Evolutionary conservation across 2,888 invertebrate genomes (phyloP).

Genomic region (Alviniconcha strummeri): DNA sequence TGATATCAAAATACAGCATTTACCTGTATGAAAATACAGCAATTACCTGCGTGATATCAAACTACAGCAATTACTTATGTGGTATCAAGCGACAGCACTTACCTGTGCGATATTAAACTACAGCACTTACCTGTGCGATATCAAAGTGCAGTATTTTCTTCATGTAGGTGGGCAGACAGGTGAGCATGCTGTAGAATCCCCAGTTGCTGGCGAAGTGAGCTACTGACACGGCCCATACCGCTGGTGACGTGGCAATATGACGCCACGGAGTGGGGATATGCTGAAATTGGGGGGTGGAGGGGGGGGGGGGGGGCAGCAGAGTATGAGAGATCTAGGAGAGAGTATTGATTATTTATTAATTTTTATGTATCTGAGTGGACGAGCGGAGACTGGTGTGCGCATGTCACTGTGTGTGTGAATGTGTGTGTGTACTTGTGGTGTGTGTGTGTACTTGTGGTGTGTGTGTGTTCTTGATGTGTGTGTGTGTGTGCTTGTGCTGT

Average conservation of each 20-base stretch:
- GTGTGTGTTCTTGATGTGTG: background rate
- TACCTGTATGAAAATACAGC: too few relatives aligned
- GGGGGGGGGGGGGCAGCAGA: too few relatives aligned
- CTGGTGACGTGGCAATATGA: conserved; percentile 52
- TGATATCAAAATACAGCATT: too few relatives aligned
- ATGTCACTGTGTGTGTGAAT: too few relatives aligned
- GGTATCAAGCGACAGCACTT: background rate
- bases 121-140: conserved; percentile 59
- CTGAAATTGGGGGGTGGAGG: conserved; percentile 4
- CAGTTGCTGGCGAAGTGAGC: conserved; percentile 74
- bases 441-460: background rate
- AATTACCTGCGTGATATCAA: too few relatives aligned
- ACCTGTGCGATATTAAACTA: background rate
- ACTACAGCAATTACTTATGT: too few relatives aligned
- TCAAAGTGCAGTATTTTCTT: conserved; percentile 72
- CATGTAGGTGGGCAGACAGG: conserved; percentile 74
- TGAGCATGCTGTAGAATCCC: conserved; percentile 75
- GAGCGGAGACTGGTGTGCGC: too few relatives aligned
- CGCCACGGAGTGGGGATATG: conserved; percentile 51
- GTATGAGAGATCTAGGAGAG: too few relatives aligned
- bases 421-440: background rate
- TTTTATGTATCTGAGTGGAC: too few relatives aligned
- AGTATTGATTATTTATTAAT: too few relatives aligned
- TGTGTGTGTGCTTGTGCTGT: too few relatives aligned
- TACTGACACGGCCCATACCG: conserved; percentile 71